Base-by-base conservation (phyloP, 2,797 vertebrate species). In the Varecia variegata region DNA sequence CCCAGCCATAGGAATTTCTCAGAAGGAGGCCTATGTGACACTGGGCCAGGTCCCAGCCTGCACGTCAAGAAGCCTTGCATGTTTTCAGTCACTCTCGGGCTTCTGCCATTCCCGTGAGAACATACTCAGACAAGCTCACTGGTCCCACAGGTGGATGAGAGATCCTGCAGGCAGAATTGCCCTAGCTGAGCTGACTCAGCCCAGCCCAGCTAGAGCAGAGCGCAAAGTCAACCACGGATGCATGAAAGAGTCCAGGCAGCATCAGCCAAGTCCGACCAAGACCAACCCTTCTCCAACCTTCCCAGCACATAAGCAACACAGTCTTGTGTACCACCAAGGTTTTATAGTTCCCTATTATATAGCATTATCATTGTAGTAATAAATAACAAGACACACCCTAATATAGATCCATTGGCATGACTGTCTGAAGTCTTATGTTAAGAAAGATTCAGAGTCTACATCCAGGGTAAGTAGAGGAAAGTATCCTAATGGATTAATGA, bases 361-460 rank as follows among this genome's bases (percentile, higher is more conserved):
- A 90, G 45, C 45, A 54, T 83, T 90, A 58, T 82, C 81, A 73
- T 32, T 35, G 2, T 30, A 80, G 58, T 54, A 60, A 92, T 94
- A 95, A 93, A 82, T 87, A 94, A 90, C 7, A 45, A 91, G 47
- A 89, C n/a, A 47, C 11, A 71, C 14, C 30, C 56, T 79, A 84
- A 73, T 82, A 81, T 15, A 74, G 88, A 90, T 32, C 81, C 68
- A 83, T 13, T 79, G 65, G 65, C 58, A 30, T 73, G 85, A 67
- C 58, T 25, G 40, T 67, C 82, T 68, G 30, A 65, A 91, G 35
- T 77, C 88, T 86, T 91, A 45, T 67, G 35, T 74, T 95, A 91
- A 82, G 60, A 71, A 83, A 90, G 56, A 94, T 84, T 93, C 77
- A 83, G 88, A 67, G 15, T 73, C 20, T 13, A 86, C 30, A 93